Conservation (phyloP, 2,888 invertebrate species). For the Protophormia terraenovae region DNA sequence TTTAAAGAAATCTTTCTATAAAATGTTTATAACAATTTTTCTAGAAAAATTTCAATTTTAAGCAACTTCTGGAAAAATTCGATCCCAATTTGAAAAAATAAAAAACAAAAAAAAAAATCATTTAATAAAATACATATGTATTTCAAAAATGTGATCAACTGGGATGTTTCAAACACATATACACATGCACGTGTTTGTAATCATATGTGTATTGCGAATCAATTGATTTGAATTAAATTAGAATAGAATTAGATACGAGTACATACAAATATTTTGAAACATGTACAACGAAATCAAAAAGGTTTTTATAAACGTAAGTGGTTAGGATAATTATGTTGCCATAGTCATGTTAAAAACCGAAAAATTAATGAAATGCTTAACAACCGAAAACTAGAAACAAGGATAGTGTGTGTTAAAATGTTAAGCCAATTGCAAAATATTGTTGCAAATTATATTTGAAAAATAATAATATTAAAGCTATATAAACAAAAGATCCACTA, state of each 20-base stretch:
- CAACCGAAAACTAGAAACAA: not conserved
- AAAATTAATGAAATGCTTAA: not conserved
- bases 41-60: too few relatives aligned
- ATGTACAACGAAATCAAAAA: not conserved
- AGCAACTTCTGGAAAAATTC: too few relatives aligned
- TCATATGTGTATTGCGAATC: not conserved
- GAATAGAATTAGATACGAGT: not conserved
- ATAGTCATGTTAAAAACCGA: not conserved
- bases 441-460: not conserved
- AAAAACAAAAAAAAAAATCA: too few relatives aligned
- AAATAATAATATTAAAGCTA: not conserved
- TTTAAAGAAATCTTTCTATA: too few relatives aligned
- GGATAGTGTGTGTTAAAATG: not conserved
- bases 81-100: too few relatives aligned
- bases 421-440: not conserved
- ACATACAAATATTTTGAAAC: not conserved
- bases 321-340: slow-evolving; percentile 20
- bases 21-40: too few relatives aligned
- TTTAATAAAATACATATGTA: not conserved
- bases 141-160: too few relatives aligned
- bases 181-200: not conserved
- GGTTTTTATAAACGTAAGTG: not conserved
- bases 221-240: slow-evolving; percentile 21
- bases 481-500: too few relatives aligned
- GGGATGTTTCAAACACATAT: too few relatives aligned